These are phyloP conservation scores for Drosophila infuscata DNA, from an alignment of 2,888 invertebrate genomes.

Conservation along the genomic window DNA sequence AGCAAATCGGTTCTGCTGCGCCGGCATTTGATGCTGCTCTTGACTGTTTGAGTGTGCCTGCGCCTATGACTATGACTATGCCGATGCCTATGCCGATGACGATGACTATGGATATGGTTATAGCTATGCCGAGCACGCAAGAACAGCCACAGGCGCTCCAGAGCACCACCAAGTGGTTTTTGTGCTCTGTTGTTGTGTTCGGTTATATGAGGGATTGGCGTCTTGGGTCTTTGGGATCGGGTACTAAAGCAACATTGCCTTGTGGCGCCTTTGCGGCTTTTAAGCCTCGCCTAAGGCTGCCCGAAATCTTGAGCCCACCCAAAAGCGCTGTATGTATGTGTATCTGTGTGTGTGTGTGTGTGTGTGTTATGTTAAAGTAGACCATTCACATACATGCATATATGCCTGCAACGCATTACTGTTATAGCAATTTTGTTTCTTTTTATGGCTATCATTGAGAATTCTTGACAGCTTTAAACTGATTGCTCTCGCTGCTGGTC, in stretches of 20 bases:
- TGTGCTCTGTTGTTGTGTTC: slow-evolving; percentile 1
- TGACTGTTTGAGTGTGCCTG: slow-evolving; percentile 44
- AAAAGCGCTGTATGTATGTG: slow-evolving; percentile 12
- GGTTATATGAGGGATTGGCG: slow-evolving; percentile 39
- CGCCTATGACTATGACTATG: slow-evolving; percentile 2
- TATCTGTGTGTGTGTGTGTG: slow-evolving; percentile 12
- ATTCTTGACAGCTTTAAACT: slow-evolving; percentile 74
- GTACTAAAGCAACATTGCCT: slow-evolving; percentile 30
- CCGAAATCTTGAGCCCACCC: slow-evolving; percentile 23
- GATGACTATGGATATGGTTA: slow-evolving; percentile 7
- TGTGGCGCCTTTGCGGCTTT: slow-evolving; percentile 55
- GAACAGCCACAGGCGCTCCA: slow-evolving; percentile 37
- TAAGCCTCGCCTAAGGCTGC: slow-evolving; percentile 49
- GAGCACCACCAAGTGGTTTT: slow-evolving; percentile 44
- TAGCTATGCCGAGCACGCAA: slow-evolving; percentile 30
- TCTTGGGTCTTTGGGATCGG: slow-evolving; percentile 38
- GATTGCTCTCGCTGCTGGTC: slow-evolving; percentile 68
- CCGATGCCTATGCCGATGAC: slow-evolving; percentile 6
- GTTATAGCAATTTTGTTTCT: slow-evolving; percentile 49
- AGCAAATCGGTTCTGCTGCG: slow-evolving; percentile 70
- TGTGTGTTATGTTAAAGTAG: slow-evolving; percentile 55
- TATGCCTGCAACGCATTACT: slow-evolving; percentile 49
- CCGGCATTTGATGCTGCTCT: slow-evolving; percentile 56
- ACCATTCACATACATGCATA: slow-evolving; percentile 32
- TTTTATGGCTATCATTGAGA: slow-evolving; percentile 66